These are phyloP conservation scores for Mystacides longicornis DNA, from an alignment of 2,888 invertebrate species.

Conservation along the genomic window DNA sequence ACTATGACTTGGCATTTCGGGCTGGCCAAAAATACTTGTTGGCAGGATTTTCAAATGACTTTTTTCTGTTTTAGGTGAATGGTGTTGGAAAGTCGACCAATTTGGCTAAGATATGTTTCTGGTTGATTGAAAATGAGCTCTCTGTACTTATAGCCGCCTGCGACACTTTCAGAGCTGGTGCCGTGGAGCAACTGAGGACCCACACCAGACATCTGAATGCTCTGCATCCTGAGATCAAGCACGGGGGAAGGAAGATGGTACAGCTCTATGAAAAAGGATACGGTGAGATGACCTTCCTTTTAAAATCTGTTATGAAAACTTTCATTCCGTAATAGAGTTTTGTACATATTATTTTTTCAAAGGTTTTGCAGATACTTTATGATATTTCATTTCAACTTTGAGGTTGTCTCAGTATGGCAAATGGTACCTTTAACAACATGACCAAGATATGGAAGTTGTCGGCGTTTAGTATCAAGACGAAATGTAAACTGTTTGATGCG, in stretches of 20 bases:
- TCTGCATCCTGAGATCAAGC: slow-evolving; percentile 74
- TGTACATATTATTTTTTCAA: too few relatives aligned
- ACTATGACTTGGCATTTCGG: too few relatives aligned
- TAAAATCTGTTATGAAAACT: too few relatives aligned
- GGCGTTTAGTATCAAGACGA: too few relatives aligned
- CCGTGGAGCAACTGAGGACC: slow-evolving; percentile 95
- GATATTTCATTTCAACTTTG: too few relatives aligned
- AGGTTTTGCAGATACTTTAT: too few relatives aligned
- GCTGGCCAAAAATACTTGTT: not conserved
- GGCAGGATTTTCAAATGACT: not conserved
- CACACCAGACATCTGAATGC: slow-evolving; percentile 90
- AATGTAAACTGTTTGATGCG: too few relatives aligned
- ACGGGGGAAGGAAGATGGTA: slow-evolving; percentile 72
- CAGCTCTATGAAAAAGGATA: slow-evolving; percentile 97
- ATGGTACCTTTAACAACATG: too few relatives aligned
- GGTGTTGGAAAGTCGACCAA: slow-evolving; percentile 99
- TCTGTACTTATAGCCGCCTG: slow-evolving; percentile 97
- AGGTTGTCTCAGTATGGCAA: too few relatives aligned
- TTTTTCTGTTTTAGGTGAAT: slow-evolving; percentile 52
- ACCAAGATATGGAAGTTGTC: too few relatives aligned
- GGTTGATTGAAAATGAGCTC: slow-evolving; percentile 96
- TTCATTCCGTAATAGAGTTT: too few relatives aligned
- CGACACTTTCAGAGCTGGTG: slow-evolving; percentile 98
- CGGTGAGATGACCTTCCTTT: slow-evolving; percentile 39
- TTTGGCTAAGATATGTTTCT: slow-evolving; percentile 98